Evolutionary conservation across 2,113 vertebrate genomes (phyloP).

Genomic region (Cinclus cinclus): DNA sequence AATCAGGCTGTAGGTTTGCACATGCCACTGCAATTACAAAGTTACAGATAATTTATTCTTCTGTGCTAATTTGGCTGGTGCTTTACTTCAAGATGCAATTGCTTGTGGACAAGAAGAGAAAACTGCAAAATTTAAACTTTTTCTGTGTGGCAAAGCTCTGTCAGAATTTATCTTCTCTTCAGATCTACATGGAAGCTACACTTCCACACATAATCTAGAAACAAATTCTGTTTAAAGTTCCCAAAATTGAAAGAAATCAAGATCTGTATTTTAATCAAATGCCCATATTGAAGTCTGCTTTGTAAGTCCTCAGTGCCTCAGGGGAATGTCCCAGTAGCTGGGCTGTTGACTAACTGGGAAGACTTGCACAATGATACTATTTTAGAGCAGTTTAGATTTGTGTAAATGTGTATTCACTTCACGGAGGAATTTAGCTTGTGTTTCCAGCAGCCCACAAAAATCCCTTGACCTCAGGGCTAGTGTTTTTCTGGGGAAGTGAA

Average conservation of each 20-base stretch:
- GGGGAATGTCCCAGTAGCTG: neutral
- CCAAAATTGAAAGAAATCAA: neutral
- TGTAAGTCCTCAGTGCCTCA: neutral
- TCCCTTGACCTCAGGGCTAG: neutral
- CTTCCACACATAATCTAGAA: neutral
- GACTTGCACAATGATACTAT: neutral
- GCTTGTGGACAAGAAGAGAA: neutral
- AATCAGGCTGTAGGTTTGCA: neutral
- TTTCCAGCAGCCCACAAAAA: conserved; percentile 5
- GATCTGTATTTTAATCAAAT: neutral
- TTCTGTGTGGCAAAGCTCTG: neutral
- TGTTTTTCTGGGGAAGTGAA: conserved; percentile 17
- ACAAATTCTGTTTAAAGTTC: neutral
- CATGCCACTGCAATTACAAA: neutral
- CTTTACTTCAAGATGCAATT: neutral
- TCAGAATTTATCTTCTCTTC: neutral
- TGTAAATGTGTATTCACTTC: neutral
- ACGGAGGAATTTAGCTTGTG: neutral
- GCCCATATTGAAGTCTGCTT: neutral
- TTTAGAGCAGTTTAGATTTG: neutral
- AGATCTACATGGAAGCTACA: neutral
- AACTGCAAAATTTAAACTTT: neutral
- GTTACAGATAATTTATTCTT: neutral
- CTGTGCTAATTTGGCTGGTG: neutral
- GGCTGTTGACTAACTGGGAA: neutral